phyloP scores from a whole-genome alignment of 2,113 vertebrate species.

The Myrmecobius fasciatus region DNA sequence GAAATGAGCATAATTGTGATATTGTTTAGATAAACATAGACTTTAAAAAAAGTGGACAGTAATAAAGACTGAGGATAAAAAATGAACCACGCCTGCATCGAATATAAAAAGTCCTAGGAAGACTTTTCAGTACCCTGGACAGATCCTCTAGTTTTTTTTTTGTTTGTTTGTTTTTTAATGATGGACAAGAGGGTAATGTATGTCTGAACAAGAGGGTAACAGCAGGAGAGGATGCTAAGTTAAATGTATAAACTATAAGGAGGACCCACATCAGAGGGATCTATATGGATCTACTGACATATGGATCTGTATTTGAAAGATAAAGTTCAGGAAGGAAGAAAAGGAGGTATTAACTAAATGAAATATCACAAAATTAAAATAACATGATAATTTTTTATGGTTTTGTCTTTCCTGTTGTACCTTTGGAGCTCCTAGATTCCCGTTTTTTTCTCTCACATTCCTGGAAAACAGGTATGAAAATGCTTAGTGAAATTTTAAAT shows the following conservation, averaged over 20 bases:
- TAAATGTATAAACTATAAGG: neutral
- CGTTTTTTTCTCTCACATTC: slow-evolving; percentile 5
- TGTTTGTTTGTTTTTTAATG: neutral
- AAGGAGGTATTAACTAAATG: slow-evolving; percentile 17
- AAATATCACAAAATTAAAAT: neutral
- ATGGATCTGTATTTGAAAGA: neutral
- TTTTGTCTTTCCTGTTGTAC: neutral
- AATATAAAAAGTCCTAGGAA: neutral
- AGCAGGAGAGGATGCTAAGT: neutral
- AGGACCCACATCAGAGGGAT: neutral
- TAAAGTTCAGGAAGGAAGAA: neutral
- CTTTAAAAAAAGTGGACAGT: slow-evolving; percentile 6
- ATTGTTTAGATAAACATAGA: neutral
- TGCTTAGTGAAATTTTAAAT: slow-evolving; percentile 31
- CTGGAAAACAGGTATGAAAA: slow-evolving; percentile 12
- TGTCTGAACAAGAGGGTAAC: neutral
- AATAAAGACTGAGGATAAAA: neutral
- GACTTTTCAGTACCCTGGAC: neutral
- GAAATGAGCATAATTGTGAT: neutral
- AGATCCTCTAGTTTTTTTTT: neutral
- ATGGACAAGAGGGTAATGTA: neutral
- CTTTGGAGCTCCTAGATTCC: neutral
- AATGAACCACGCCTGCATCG: neutral
- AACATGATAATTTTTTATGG: neutral
- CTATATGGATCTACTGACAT: neutral